Evolutionary conservation across 2,797 vertebrate genomes (phyloP), one percentile per base, ranked within the genome.

Genomic region (Alectoris magna): DNA sequence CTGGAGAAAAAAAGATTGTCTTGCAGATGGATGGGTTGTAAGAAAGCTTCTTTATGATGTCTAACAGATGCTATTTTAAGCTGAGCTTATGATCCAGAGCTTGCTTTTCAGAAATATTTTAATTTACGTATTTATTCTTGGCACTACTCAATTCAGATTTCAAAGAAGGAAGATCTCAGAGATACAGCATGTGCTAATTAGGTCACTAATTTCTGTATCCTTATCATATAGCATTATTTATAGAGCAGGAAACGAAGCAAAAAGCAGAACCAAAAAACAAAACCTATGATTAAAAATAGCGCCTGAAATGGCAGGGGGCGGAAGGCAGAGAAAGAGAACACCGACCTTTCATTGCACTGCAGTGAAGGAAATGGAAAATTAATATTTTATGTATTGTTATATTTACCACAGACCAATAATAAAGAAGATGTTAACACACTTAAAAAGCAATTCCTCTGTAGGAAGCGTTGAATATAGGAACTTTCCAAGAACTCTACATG

Each of bases 61-160:
- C 82, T 85, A 38, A 72, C 38, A 91, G 63, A 11, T 72, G 55
- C 82, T 95, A 84, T 91, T 95, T 96, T 81, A 66, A 78, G 75
- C 58, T 44, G 55, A 87, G 80, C 34, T 85, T 46, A 67, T 48
- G 62, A 83, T 70, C 76, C 78, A 87, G 73, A 94, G 75, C 38
- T 89, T 51, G n/a, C 53, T 74, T 91, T 83, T 88, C 68, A 81
- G 70, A 86, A 6, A 46, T 36, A 75, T 71, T 88, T 92, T 66
- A 78, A 92, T 89, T 74, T 66, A 89, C 41, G 46, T 55, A 63
- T 85, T 87, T 94, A 69, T 94, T 94, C 79, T 69, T 46, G 43
- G 49, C 59, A 81, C 79, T 69, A 46, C 46, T 89, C 39, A 95
- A 68, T 44, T 68, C 78, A 74, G 70, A 83, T 55, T 91, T 93